Conservation (phyloP, 2,888 invertebrate species). For the Andrena minutula region DNA sequence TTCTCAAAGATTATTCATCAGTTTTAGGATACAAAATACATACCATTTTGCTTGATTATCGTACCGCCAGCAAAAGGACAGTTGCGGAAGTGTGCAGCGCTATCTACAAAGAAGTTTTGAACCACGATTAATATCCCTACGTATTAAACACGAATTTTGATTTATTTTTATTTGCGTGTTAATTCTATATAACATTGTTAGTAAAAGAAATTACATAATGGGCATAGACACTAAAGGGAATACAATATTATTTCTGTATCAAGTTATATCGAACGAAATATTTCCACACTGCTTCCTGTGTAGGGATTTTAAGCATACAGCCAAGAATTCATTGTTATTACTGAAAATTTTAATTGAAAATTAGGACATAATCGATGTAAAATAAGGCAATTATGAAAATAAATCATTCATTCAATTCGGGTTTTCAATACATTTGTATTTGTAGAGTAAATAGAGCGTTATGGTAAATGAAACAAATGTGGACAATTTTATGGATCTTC, state of each 20-base stretch:
- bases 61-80: slow-evolving; percentile 58
- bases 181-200: not conserved
- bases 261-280: not conserved
- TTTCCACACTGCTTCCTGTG: not conserved
- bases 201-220: not conserved
- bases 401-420: not conserved
- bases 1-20: slow-evolving; percentile 72
- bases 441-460: not conserved
- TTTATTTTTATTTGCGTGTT: not conserved
- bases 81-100: slow-evolving; percentile 58
- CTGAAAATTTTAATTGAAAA: not conserved
- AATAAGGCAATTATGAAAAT: not conserved
- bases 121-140: not conserved
- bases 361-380: not conserved
- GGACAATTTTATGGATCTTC: not conserved
- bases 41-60: slow-evolving; percentile 79
- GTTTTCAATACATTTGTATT: not conserved
- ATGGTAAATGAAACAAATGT: not conserved
- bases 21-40: slow-evolving; percentile 79
- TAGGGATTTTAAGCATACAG: slow-evolving; percentile 22
- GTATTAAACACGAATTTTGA: not conserved
- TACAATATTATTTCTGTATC: not conserved
- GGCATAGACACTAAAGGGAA: not conserved
- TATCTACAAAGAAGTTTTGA: slow-evolving; percentile 32
- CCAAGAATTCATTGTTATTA: not conserved